Base-by-base conservation (phyloP, 2,113 vertebrate species). In the Podocnemis expansa region DNA sequence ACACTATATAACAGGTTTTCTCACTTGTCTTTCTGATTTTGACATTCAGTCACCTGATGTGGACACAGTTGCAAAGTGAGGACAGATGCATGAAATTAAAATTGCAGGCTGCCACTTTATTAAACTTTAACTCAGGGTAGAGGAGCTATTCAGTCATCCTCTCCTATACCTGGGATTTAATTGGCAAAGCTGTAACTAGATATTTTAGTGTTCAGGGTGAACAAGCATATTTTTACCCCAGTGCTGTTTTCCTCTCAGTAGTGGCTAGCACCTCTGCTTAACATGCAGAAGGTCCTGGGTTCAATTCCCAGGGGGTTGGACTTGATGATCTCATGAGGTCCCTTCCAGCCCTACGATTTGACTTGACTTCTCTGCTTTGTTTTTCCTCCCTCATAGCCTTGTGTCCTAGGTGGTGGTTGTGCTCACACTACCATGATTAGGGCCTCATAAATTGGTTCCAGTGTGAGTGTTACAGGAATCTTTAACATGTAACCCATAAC, bases 281-380 rank as follows among this genome's bases (percentile, higher is more conserved):
- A n/a, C n/a, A n/a, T n/a, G n/a, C n/a, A n/a, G n/a, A n/a, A n/a
- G n/a, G n/a, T n/a, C n/a, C n/a, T n/a, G n/a, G n/a, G n/a, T n/a
- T n/a, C n/a, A n/a, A n/a, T n/a, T n/a, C n/a, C n/a, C n/a, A n/a
- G n/a, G n/a, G n/a, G n/a, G n/a, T n/a, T n/a, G n/a, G n/a, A n/a
- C n/a, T n/a, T n/a, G n/a, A n/a, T n/a, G n/a, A n/a, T n/a, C n/a
- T n/a, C n/a, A n/a, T n/a, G n/a, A n/a, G n/a, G n/a, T n/a, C n/a
- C n/a, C n/a, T n/a, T n/a, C n/a, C n/a, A n/a, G n/a, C n/a, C n/a
- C n/a, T n/a, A n/a, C n/a, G n/a, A n/a, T n/a, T n/a, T n/a, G n/a
- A n/a, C n/a, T n/a, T n/a, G n/a, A n/a, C 34, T n/a, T 63, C 16
- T 34, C 31, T 29, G 0, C 1, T 8, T 34, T 16, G 9, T 67